These are phyloP conservation scores for Phalacrocorax aristotelis DNA, from an alignment of 2,113 vertebrate species.

Conservation along the genomic window DNA sequence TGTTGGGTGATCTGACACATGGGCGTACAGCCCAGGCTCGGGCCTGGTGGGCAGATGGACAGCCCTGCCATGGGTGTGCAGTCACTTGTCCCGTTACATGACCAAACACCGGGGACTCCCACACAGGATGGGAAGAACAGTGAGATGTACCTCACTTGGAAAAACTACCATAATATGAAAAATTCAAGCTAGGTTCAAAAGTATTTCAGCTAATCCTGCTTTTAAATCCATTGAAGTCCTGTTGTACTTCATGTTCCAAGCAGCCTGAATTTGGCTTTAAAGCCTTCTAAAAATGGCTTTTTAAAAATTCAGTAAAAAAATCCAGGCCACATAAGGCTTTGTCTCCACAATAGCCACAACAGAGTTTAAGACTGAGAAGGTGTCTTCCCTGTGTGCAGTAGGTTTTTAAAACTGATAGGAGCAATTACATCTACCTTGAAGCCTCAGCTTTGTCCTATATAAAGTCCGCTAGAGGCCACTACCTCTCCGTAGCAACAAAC, in stretches of 20 bases:
- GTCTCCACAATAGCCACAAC: background rate
- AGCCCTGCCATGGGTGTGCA: background rate
- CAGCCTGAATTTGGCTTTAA: background rate
- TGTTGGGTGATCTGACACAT: background rate
- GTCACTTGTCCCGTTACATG: background rate
- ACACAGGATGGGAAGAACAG: background rate
- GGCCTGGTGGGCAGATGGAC: background rate
- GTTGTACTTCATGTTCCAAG: background rate
- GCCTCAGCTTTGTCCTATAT: background rate
- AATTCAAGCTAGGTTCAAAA: background rate
- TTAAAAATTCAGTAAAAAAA: background rate
- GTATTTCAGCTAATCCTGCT: background rate
- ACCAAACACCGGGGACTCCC: background rate
- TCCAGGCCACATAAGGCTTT: background rate
- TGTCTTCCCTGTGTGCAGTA: background rate
- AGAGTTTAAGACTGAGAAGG: background rate
- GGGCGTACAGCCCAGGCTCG: rapidly evolving
- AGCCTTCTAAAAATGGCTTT: background rate
- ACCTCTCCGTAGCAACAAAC: background rate
- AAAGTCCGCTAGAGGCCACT: background rate
- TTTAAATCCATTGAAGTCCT: background rate
- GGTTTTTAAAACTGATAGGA: background rate
- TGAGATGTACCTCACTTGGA: background rate
- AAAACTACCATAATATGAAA: background rate
- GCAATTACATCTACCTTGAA: background rate